These are phyloP conservation scores for Cyclopterus lumpus DNA, from an alignment of 2,797 vertebrate species.

Conservation along the genomic window DNA sequence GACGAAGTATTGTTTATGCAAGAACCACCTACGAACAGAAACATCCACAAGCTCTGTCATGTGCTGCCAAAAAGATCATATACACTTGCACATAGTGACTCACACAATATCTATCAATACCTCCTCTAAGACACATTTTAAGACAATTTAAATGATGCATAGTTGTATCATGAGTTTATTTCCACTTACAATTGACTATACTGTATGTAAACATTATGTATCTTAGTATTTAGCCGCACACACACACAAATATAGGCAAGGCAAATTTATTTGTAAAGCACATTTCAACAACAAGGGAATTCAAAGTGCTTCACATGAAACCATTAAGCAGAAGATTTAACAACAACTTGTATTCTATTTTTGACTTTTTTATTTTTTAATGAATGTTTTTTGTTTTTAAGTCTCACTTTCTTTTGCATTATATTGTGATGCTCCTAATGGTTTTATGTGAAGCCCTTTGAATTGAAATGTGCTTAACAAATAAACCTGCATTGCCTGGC, in stretches of 20 bases:
- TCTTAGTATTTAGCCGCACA: neutral
- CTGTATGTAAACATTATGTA: neutral
- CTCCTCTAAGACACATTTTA: neutral
- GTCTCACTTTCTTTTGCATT: too few relatives aligned
- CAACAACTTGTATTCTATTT: too few relatives aligned
- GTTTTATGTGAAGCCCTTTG: too few relatives aligned
- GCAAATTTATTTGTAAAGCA: too few relatives aligned
- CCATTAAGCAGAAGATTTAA: too few relatives aligned
- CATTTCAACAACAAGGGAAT: too few relatives aligned
- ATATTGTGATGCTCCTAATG: too few relatives aligned
- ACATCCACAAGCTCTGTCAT: neutral
- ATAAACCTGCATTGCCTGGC: too few relatives aligned
- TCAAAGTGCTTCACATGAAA: too few relatives aligned
- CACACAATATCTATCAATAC: neutral
- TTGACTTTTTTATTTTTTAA: too few relatives aligned
- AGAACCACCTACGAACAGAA: constrained; percentile 1
- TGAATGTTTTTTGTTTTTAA: too few relatives aligned
- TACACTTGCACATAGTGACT: neutral
- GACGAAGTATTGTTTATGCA: neutral
- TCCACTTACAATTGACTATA: neutral
- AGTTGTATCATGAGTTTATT: neutral
- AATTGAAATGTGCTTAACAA: too few relatives aligned
- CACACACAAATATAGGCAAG: neutral
- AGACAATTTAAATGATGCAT: neutral
- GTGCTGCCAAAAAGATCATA: constrained; percentile 2